Percentiles rank a stretch among this genome's conserved stretches.
Conservation (phyloP, 2,888 invertebrate genomes). For the Orchestes rusci region DNA sequence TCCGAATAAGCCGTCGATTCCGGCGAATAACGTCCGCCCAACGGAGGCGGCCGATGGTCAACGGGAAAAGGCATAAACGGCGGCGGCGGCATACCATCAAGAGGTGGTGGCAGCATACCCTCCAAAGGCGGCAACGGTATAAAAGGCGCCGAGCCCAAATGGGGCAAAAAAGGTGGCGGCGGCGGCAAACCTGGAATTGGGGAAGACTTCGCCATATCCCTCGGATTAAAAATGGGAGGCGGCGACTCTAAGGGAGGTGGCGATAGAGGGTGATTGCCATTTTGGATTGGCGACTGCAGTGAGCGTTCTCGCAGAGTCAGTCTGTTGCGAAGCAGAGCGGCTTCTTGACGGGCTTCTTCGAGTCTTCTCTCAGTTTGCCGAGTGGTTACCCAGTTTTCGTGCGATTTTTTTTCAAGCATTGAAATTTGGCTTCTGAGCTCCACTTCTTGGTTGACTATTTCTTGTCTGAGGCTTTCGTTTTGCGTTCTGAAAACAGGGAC, state of each 20-base stretch:
- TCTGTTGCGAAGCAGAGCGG: slow-evolving; percentile 57
- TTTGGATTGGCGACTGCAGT: slow-evolving; percentile 47
- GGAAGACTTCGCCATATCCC: slow-evolving; percentile 42
- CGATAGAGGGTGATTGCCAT: slow-evolving; percentile 46
- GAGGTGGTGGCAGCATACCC: slow-evolving; percentile 52
- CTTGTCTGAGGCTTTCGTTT: slow-evolving; percentile 62
- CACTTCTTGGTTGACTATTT: slow-evolving; percentile 80
- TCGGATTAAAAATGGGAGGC: slow-evolving; percentile 43
- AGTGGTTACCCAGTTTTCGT: slow-evolving; percentile 79
- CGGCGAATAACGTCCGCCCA: slow-evolving; percentile 49
- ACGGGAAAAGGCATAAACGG: slow-evolving; percentile 43
- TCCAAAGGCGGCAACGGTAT: slow-evolving; percentile 39
- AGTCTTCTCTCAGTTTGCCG: slow-evolving; percentile 74
- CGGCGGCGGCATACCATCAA: slow-evolving; percentile 27
- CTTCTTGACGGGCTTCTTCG: slow-evolving; percentile 71
- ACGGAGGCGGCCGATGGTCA: slow-evolving; percentile 37
- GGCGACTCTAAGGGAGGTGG: slow-evolving; percentile 46
- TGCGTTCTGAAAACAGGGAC: slow-evolving; percentile 42
- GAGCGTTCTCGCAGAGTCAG: slow-evolving; percentile 51
- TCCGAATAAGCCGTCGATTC: slow-evolving; percentile 41
- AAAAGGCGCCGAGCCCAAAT: slow-evolving; percentile 47
- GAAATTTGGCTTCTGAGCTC: slow-evolving; percentile 63
- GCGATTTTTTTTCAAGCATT: slow-evolving; percentile 73
- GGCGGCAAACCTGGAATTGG: slow-evolving; percentile 51
- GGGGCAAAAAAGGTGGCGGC: slow-evolving; percentile 57